phyloP scores from a whole-genome alignment of 2,113 vertebrate species.

The Microcebus tavaratra region DNA sequence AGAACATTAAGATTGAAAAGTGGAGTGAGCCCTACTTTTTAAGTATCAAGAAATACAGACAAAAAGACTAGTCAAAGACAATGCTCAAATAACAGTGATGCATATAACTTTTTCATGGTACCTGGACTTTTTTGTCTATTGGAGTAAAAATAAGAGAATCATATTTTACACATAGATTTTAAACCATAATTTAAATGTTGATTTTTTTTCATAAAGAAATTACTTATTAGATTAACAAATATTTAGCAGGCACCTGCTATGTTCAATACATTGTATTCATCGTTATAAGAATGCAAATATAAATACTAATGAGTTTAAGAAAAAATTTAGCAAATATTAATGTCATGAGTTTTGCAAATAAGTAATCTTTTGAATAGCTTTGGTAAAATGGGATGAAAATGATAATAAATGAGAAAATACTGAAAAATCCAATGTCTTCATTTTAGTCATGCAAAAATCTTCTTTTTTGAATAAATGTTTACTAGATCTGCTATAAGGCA shows the following conservation, averaged over 20 bases:
- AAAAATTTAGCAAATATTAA: neutral
- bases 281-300: neutral
- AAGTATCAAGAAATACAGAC: neutral
- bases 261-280: neutral
- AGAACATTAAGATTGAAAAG: neutral
- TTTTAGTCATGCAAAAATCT: neutral
- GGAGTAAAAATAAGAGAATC: neutral
- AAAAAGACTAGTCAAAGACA: neutral
- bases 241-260: neutral
- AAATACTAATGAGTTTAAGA: neutral
- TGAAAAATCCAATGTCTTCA: neutral
- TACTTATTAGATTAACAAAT: neutral
- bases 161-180: neutral
- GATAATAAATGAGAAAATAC: neutral
- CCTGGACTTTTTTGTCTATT: neutral
- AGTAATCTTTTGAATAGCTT: neutral
- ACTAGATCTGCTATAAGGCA: neutral
- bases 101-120: neutral
- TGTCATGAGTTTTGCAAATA: slow-evolving; percentile 5
- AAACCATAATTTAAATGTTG: neutral
- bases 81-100: neutral
- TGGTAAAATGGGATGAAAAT: neutral
- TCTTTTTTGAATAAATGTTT: neutral
- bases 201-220: slow-evolving; percentile 3
- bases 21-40: neutral